Base-by-base conservation (phyloP, 2,113 vertebrate species). In the Brienomyrus longianalis region DNA sequence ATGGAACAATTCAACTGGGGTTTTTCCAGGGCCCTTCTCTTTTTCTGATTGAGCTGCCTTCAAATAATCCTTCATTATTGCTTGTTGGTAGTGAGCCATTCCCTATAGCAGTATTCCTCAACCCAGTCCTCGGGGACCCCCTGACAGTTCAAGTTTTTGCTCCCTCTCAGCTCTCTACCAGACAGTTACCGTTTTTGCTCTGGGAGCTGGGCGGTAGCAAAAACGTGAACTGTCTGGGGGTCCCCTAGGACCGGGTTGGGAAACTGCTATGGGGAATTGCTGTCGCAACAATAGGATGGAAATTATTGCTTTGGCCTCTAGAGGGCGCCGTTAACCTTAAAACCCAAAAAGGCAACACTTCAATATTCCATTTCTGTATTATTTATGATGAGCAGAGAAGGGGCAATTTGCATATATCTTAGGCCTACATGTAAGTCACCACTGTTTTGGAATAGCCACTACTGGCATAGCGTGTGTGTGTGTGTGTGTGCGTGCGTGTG, bases 1-100 rank as follows among this genome's bases (percentile, higher is more conserved):
- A 11, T 86, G n/a, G 48, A 86, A 50, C 48, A 86, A 86, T 31
- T 86, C 45, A 51, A 50, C 17, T 50, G 23, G 47, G 23, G 10
- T 23, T 85, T 50, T 19, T 70, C 62, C 62, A 70, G n/a, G 45
- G 48, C n/a, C 48, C 11, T 51, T 13, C 11, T 19, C 23, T 50
- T 23, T 84, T 84, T 84, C 83, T 31, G 21, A 23, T 11, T 51
- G 23, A 86, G 83, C 10, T 86, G 48, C 45, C 83, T 86, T 86
- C 83, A 86, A 86, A 86, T 86, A 86, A 86, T 3, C 21, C 83
- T 86, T 86, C 48, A 86, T 86, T 51, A 51, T 47, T 50, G 23
- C 3, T 48, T 48, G 23, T 27, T 51, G 31, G 74, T 86, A n/a
- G 45, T 48, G 47, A 48, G 23, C 47, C 51, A 51, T 86, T 86